Percentiles rank a stretch among this genome's conserved stretches.
These are phyloP conservation scores for Nyctibius bracteatus DNA, from an alignment of 2,113 vertebrate genomes.

Conservation along the genomic window DNA sequence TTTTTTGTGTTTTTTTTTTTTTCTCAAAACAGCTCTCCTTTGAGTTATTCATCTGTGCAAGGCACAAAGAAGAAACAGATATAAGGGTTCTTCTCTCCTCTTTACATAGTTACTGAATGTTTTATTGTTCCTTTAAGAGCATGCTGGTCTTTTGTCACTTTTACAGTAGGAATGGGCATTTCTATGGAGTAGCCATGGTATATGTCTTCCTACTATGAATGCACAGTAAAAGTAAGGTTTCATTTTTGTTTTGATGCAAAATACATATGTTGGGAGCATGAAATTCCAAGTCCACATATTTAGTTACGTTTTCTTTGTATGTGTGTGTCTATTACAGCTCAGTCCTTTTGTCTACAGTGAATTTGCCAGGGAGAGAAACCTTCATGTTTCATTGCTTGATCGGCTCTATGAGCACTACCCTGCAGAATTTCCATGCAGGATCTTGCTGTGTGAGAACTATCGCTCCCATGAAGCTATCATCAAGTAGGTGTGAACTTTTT, in stretches of 20 bases:
- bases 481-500: constrained; percentile 91
- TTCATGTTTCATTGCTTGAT: constrained; percentile 94
- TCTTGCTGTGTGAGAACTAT: constrained; percentile 99
- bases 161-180: neutral
- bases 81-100: neutral
- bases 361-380: constrained; percentile 96
- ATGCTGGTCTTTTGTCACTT: neutral
- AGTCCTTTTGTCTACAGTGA: constrained; percentile 99
- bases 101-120: neutral
- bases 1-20: neutral
- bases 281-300: constrained; percentile 10
- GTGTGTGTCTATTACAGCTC: constrained; percentile 85
- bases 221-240: neutral
- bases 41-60: neutral
- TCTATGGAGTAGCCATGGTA: neutral
- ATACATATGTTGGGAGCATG: neutral
- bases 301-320: constrained; percentile 64
- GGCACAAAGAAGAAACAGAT: neutral
- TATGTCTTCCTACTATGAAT: neutral
- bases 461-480: constrained; percentile 99
- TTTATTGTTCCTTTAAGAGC: neutral
- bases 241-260: neutral
- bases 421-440: constrained; percentile 92
- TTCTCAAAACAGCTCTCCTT: neutral
- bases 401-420: constrained; percentile 98